Evolutionary conservation across 2,888 invertebrate species (phyloP).

Genomic region (Noctua pronuba): DNA sequence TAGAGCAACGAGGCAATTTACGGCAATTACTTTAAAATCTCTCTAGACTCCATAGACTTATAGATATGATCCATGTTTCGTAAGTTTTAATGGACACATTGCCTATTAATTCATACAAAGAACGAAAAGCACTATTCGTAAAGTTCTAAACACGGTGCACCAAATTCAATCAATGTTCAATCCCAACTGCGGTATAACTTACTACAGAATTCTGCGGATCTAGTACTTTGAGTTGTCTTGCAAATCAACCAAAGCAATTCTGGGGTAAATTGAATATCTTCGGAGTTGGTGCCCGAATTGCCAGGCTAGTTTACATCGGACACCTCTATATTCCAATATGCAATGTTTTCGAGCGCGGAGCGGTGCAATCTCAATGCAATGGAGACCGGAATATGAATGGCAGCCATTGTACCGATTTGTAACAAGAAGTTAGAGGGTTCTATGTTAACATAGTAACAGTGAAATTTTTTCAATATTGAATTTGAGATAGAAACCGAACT

Average conservation of each 20-base stretch:
- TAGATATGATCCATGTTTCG: background rate
- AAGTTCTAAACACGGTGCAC: background rate
- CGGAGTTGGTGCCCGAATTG: slow-evolving; percentile 23
- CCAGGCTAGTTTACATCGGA: slow-evolving; percentile 18
- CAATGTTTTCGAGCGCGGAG: slow-evolving; percentile 8
- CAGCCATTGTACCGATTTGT: slow-evolving; percentile 9
- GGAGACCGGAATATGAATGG: slow-evolving; percentile 2
- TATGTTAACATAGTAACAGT: background rate
- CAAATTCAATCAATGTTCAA: background rate
- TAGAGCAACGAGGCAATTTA: background rate
- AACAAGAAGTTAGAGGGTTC: slow-evolving; percentile 7
- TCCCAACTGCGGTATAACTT: slow-evolving; percentile 16
- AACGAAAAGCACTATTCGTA: background rate
- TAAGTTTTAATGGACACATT: background rate
- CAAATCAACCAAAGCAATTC: slow-evolving; percentile 44
- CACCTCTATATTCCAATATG: slow-evolving; percentile 12
- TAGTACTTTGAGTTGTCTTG: slow-evolving; percentile 27
- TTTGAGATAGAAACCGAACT: background rate
- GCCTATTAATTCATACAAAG: background rate
- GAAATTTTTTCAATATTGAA: background rate
- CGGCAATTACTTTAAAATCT: background rate
- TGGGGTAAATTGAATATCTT: slow-evolving; percentile 49
- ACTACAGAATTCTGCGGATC: slow-evolving; percentile 10
- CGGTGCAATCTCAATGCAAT: slow-evolving; percentile 33
- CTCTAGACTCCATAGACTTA: background rate